A percentile compares a stretch with the other conserved stretches of the same genome.
Evolutionary conservation across 1,140 invertebrate genomes (phyloP).

Genomic region (Drosophila bipectinata): DNA sequence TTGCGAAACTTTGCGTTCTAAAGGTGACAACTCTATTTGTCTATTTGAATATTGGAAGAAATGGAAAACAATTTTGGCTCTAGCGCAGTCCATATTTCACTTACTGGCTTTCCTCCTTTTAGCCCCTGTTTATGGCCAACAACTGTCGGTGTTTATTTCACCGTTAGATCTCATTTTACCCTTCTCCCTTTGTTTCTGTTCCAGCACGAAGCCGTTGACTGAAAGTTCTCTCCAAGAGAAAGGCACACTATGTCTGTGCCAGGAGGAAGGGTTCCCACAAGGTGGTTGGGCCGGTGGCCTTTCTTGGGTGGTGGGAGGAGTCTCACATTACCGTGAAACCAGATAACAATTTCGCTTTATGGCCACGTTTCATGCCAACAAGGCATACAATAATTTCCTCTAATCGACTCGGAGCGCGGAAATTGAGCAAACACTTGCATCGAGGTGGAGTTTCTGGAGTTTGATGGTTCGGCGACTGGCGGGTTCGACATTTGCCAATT

Average conservation of each 20-base stretch:
- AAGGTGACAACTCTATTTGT: slow-evolving; percentile 62
- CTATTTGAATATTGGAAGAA: slow-evolving; percentile 3
- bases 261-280: background rate
- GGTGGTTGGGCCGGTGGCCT: background rate
- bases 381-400: slow-evolving; percentile 77
- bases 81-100: slow-evolving; percentile 8
- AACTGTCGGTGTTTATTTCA: slow-evolving; percentile 61
- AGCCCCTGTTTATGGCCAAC: slow-evolving; percentile 37
- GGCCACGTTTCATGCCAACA: slow-evolving; percentile 69
- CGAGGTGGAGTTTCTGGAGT: slow-evolving; percentile 1
- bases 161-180: slow-evolving; percentile 48
- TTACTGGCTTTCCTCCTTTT: slow-evolving; percentile 21
- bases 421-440: slow-evolving; percentile 77
- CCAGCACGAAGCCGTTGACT: slow-evolving; percentile 27
- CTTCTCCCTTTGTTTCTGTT: background rate
- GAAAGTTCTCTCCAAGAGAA: slow-evolving; percentile 20
- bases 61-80: background rate
- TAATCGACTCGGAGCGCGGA: slow-evolving; percentile 69
- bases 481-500: background rate
- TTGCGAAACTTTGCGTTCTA: slow-evolving; percentile 13
- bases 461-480: slow-evolving; percentile 1
- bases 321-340: slow-evolving; percentile 71
- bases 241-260: slow-evolving; percentile 10
- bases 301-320: slow-evolving; percentile 4
- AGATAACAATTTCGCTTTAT: slow-evolving; percentile 75